Percentiles rank a stretch among this genome's conserved stretches.
phyloP scores from a whole-genome alignment of 1,140 invertebrate species.

The Ctenoplectra terminalis region DNA sequence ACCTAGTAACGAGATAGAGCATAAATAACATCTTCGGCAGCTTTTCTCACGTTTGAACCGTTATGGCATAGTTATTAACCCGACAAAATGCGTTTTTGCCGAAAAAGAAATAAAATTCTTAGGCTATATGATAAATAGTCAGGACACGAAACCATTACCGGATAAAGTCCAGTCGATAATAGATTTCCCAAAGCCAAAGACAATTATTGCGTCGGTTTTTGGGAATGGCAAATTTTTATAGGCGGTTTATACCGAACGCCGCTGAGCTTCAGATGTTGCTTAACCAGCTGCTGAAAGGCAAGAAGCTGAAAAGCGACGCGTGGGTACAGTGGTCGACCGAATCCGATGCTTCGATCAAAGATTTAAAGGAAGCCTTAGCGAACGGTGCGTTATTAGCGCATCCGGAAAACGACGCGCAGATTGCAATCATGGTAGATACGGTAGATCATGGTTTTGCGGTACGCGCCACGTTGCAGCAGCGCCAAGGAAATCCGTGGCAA shows the following conservation, averaged over 20 bases:
- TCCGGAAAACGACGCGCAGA: not conserved
- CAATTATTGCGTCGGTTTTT: not conserved
- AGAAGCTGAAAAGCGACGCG: not conserved
- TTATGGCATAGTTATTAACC: not conserved
- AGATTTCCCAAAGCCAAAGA: not conserved
- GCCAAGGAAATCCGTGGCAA: not conserved
- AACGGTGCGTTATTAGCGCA: not conserved
- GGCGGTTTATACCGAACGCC: not conserved
- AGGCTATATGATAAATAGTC: not conserved
- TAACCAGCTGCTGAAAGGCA: not conserved
- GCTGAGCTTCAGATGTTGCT: not conserved
- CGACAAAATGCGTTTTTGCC: too few species aligned
- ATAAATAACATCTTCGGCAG: not conserved
- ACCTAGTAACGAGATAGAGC: not conserved
- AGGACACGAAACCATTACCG: not conserved
- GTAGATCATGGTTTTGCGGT: not conserved
- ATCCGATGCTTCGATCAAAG: not conserved
- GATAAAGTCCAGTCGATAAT: not conserved
- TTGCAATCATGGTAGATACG: not conserved
- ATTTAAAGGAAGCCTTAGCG: not conserved
- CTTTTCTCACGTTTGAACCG: not conserved
- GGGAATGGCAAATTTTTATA: conserved; percentile 27
- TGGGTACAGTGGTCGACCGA: not conserved
- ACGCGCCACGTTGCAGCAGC: conserved; percentile 9
- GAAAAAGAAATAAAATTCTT: not conserved